Evolutionary conservation across 2,113 vertebrate genomes (phyloP).

Genomic region (Pygathrix nemaeus): DNA sequence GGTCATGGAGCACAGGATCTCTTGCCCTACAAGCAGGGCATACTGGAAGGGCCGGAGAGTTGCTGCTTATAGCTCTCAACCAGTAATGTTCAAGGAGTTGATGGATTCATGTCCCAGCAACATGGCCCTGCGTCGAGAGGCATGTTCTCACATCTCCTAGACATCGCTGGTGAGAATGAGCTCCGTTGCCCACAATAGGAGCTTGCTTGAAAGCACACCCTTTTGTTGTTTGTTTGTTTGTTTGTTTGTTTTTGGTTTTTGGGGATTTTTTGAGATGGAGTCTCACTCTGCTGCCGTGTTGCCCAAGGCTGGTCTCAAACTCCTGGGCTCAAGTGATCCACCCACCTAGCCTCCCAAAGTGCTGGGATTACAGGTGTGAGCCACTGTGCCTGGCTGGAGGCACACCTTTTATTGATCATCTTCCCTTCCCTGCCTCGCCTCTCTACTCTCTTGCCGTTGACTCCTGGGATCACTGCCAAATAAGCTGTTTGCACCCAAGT

Average conservation of each 20-base stretch:
- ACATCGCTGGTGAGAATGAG: no score
- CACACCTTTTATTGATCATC: background rate
- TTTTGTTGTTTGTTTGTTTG: background rate
- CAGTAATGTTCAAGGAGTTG: background rate
- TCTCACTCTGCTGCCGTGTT: background rate
- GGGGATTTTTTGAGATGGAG: background rate
- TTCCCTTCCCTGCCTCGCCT: background rate
- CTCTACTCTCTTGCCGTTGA: background rate
- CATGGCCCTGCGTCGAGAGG: background rate
- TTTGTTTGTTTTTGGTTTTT: background rate
- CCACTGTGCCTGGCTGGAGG: background rate
- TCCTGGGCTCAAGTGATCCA: background rate
- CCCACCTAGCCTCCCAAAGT: background rate
- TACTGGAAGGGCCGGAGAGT: background rate
- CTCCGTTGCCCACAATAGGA: background rate
- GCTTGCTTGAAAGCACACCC: background rate
- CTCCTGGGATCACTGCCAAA: background rate
- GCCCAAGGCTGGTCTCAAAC: background rate
- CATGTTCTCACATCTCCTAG: background rate
- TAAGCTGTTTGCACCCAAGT: background rate
- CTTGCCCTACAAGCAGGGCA: no score
- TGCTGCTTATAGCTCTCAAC: background rate
- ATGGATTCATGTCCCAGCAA: no score
- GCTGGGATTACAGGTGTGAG: background rate
- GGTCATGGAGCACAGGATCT: background rate